These are phyloP conservation scores for Drosophila sp. DNA, from an alignment of 1,140 invertebrate species.

Conservation along the genomic window DNA sequence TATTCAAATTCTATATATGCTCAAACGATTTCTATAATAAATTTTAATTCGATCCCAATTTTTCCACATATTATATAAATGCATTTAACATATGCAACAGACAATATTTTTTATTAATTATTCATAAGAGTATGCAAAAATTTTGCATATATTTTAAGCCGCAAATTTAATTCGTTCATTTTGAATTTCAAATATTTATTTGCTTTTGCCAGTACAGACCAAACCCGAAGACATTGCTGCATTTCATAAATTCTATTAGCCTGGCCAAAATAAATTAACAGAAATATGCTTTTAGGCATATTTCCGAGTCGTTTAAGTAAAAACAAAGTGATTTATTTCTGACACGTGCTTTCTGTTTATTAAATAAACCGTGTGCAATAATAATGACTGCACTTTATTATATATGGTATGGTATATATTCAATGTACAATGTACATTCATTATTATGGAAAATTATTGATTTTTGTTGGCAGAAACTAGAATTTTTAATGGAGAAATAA, in stretches of 20 bases:
- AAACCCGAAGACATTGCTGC: background rate
- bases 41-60: no score
- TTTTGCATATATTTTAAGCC: background rate
- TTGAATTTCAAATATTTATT: background rate
- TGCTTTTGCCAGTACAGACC: background rate
- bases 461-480: background rate
- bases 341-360: slow-evolving; percentile 4
- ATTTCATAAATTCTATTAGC: background rate
- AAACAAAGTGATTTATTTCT: slow-evolving; percentile 8
- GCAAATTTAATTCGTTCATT: background rate
- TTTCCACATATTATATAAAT: no score
- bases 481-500: background rate
- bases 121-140: background rate
- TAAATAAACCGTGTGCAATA: slow-evolving; percentile 1
- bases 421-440: no score
- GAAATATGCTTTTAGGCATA: background rate
- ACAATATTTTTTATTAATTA: background rate
- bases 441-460: no score
- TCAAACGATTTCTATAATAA: no score
- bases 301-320: background rate
- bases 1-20: no score
- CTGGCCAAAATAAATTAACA: background rate
- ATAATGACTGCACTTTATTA: no score
- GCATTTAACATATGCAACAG: background rate
- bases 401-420: no score